phyloP scores from a whole-genome alignment of 2,797 vertebrate genomes.

The Paramormyrops hopkinsi region DNA sequence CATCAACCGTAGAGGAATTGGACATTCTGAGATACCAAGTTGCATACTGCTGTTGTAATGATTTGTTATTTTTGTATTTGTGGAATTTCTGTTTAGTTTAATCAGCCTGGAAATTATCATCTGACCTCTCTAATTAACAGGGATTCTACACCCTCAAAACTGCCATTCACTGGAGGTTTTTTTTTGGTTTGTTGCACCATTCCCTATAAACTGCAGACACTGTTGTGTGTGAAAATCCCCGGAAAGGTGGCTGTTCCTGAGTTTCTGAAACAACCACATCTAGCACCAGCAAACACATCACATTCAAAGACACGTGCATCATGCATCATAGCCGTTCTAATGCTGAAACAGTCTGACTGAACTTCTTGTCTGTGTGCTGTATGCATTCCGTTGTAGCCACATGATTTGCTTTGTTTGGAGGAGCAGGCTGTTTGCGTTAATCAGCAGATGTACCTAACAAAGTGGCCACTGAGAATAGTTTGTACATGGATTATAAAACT shows the following conservation, averaged over 20 bases:
- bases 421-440: not conserved
- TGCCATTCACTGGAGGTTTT: not conserved
- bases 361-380: not conserved
- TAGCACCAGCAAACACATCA: not conserved
- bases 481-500: not conserved
- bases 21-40: not conserved
- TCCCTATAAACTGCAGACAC: not conserved
- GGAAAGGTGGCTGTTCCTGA: not conserved
- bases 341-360: not conserved
- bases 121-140: not conserved
- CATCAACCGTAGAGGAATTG: not conserved
- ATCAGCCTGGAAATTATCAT: not conserved
- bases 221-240: not conserved
- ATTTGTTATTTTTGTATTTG: not conserved
- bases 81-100: not conserved
- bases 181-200: not conserved
- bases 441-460: not conserved
- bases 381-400: not conserved
- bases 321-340: not conserved
- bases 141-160: not conserved
- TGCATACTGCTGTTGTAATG: not conserved
- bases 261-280: not conserved
- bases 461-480: not conserved
- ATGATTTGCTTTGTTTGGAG: not conserved
- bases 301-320: not conserved